Evolutionary conservation across 2,888 invertebrate species (phyloP).

Genomic region (Napeogenes sylphis): DNA sequence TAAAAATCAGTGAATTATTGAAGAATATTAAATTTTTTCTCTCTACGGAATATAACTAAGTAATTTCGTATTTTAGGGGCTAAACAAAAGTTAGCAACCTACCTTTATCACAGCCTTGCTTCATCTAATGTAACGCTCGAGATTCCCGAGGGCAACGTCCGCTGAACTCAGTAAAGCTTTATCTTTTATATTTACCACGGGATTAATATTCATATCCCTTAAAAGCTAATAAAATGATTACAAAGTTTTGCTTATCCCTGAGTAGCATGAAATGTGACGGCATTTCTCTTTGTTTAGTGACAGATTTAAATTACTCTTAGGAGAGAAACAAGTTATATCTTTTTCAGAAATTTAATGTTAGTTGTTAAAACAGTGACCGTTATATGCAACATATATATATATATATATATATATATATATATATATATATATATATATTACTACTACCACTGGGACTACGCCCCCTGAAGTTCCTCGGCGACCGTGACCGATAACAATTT

Average conservation of each 20-base stretch:
- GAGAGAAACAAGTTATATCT: not conserved
- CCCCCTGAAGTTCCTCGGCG: no score
- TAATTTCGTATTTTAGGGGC: slow-evolving; percentile 2
- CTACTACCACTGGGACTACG: no score
- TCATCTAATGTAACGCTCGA: slow-evolving; percentile 19
- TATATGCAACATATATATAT: no score
- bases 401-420: no score
- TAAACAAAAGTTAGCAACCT: slow-evolving; percentile 5
- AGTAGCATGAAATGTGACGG: slow-evolving; percentile 15
- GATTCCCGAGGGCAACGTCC: slow-evolving; percentile 31
- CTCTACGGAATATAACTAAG: slow-evolving; percentile 4
- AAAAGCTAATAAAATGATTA: slow-evolving; percentile 31
- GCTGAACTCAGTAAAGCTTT: slow-evolving; percentile 36
- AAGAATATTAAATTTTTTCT: not conserved
- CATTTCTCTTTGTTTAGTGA: slow-evolving; percentile 12
- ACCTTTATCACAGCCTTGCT: slow-evolving; percentile 11
- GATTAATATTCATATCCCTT: slow-evolving; percentile 29
- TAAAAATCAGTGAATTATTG: no score
- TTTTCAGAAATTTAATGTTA: slow-evolving; percentile 1
- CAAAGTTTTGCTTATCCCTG: slow-evolving; percentile 21
- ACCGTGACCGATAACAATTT: no score
- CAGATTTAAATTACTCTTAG: not conserved
- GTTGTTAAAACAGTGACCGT: no score
- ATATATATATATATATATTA: no score
- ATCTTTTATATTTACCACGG: slow-evolving; percentile 36